Percentiles rank a stretch among this genome's conserved stretches.
These are phyloP conservation scores for Conopomorpha cramerella DNA, from an alignment of 1,140 invertebrate species.

Conservation along the genomic window DNA sequence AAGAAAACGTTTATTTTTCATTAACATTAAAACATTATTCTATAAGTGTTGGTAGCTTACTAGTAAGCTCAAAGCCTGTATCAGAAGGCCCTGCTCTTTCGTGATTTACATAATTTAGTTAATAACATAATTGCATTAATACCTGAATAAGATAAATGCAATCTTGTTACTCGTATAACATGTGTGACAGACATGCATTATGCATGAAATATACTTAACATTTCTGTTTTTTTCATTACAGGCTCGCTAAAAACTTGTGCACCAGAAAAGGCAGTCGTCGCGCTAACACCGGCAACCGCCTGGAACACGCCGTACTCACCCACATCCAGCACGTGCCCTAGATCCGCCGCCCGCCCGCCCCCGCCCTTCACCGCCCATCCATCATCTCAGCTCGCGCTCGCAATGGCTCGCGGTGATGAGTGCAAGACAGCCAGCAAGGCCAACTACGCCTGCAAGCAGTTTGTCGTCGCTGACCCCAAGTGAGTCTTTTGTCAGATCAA, in stretches of 20 bases:
- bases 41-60: too few relatives aligned
- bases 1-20: too few relatives aligned
- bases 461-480: conserved; percentile 31
- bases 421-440: conserved; percentile 41
- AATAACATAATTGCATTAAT: too few relatives aligned
- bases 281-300: conserved; percentile 76
- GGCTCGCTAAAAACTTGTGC: conserved; percentile 73
- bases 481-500: too few relatives aligned
- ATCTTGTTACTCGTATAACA: too few relatives aligned
- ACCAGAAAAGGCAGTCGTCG: conserved; percentile 75
- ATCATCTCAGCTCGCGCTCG: conserved; percentile 25
- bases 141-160: too few relatives aligned
- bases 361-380: conserved; percentile 24
- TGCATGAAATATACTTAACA: too few relatives aligned
- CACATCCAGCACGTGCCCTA: conserved; percentile 83
- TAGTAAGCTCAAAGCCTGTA: too few relatives aligned
- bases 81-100: too few relatives aligned
- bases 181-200: too few relatives aligned
- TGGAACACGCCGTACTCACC: conserved; percentile 79
- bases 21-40: too few relatives aligned
- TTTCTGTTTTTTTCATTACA: conserved; percentile 41
- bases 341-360: conserved; percentile 19
- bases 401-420: conserved; percentile 50
- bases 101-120: too few relatives aligned
- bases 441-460: conserved; percentile 35